Evolutionary conservation across 92 coral and sea anemone species (phyloP).

Genomic region (Isaurus tuberculatus): DNA sequence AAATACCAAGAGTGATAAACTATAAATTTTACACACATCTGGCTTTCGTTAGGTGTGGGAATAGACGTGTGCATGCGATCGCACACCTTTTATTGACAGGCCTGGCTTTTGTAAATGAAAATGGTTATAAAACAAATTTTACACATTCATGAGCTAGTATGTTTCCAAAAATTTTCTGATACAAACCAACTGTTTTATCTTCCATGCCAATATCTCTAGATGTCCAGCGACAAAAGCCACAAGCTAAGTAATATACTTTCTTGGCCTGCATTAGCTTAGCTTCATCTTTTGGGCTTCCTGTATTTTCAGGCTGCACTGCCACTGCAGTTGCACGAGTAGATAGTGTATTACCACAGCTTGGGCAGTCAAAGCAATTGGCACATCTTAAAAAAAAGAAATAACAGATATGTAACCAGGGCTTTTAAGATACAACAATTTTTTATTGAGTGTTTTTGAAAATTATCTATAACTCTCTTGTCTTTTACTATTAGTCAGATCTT

Average conservation of each 20-base stretch:
- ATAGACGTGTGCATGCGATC: too few relatives aligned
- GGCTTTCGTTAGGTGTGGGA: too few relatives aligned
- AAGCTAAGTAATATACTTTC: conserved; percentile 95
- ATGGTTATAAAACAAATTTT: too few relatives aligned
- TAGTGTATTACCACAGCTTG: conserved; percentile 93
- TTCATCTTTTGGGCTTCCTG: conserved; percentile 66
- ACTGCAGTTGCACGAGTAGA: conserved; percentile 98
- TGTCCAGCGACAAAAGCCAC: conserved; percentile 99
- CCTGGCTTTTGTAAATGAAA: too few relatives aligned
- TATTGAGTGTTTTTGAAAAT: too few relatives aligned
- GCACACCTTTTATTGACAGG: too few relatives aligned
- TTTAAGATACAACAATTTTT: too few relatives aligned
- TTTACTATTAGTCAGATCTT: too few relatives aligned
- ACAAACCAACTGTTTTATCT: conserved; percentile 92
- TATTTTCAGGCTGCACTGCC: conserved; percentile 79
- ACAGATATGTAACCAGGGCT: too few relatives aligned
- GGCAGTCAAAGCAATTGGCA: conserved; percentile 99
- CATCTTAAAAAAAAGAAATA: conserved; percentile 57
- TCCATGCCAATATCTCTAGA: conserved; percentile 92
- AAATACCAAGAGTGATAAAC: too few relatives aligned
- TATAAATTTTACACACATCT: too few relatives aligned
- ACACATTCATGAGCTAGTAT: background rate
- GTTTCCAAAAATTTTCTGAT: background rate
- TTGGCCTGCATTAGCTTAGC: conserved; percentile 87
- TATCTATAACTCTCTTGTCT: too few relatives aligned